Evolutionary conservation across 2,888 invertebrate genomes (phyloP).

Genomic region (Caenorhabditis becei): DNA sequence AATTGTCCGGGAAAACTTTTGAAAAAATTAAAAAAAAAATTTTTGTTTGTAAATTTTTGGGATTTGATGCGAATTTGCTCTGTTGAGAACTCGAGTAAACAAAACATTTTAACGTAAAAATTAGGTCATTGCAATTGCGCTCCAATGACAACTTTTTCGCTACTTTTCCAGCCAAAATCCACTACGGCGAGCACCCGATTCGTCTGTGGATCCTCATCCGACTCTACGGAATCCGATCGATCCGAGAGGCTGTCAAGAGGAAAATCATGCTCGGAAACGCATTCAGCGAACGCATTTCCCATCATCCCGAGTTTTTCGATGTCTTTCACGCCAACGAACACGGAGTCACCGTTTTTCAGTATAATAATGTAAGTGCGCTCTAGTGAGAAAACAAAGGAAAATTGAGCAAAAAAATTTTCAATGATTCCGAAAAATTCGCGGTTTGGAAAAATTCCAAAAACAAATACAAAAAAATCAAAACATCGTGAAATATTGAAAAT

Average conservation of each 20-base stretch:
- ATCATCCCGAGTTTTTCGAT: constrained; percentile 51
- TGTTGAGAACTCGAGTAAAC: too few relatives aligned
- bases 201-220: constrained; percentile 58
- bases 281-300: constrained; percentile 38
- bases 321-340: constrained; percentile 53
- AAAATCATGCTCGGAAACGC: constrained; percentile 54
- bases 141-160: too few relatives aligned
- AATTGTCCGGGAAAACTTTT: too few relatives aligned
- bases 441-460: background rate
- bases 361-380: constrained; percentile 46
- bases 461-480: too few relatives aligned
- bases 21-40: too few relatives aligned
- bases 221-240: constrained; percentile 52
- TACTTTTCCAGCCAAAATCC: constrained; percentile 22
- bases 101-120: too few relatives aligned
- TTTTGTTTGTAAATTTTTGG: too few relatives aligned
- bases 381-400: too few relatives aligned
- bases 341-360: constrained; percentile 55
- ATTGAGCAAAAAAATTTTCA: background rate
- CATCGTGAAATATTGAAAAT: too few relatives aligned
- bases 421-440: background rate
- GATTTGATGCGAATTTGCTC: too few relatives aligned
- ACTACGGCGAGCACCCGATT: constrained; percentile 41
- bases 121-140: too few relatives aligned
- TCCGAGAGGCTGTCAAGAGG: constrained; percentile 46